These are phyloP conservation scores for Erynnis tages DNA, from an alignment of 2,888 invertebrate species.

Conservation along the genomic window DNA sequence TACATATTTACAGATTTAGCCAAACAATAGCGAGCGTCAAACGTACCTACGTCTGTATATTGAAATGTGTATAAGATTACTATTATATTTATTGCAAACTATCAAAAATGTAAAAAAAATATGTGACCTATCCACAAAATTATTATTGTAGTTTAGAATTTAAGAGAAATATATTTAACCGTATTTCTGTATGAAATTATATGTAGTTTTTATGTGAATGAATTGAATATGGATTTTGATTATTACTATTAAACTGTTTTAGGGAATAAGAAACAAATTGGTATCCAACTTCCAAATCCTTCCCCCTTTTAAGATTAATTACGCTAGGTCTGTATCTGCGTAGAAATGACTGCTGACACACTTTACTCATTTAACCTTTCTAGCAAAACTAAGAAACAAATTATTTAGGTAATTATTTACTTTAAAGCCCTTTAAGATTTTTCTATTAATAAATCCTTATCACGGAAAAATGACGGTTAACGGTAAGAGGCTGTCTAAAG, in stretches of 20 bases:
- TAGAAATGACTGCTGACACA: too few species aligned
- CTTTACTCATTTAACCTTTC: too few species aligned
- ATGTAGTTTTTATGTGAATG: slow-evolving; percentile 81
- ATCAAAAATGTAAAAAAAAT: slow-evolving; percentile 75
- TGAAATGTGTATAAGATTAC: slow-evolving; percentile 65
- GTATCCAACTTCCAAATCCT: slow-evolving; percentile 48
- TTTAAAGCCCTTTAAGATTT: too few species aligned
- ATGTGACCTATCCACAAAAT: slow-evolving; percentile 62
- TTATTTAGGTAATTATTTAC: too few species aligned
- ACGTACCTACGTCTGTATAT: slow-evolving; percentile 50
- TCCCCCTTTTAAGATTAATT: too few species aligned
- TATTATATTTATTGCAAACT: slow-evolving; percentile 68
- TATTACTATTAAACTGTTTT: slow-evolving; percentile 65
- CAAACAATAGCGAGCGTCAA: slow-evolving; percentile 52
- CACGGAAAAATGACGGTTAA: too few species aligned
- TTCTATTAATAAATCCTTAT: too few species aligned
- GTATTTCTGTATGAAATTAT: slow-evolving; percentile 82
- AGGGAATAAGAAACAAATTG: slow-evolving; percentile 49
- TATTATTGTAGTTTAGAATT: slow-evolving; percentile 73
- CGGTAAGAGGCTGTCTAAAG: too few species aligned
- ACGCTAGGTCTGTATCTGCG: too few species aligned
- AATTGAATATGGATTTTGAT: slow-evolving; percentile 77
- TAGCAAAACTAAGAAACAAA: too few species aligned
- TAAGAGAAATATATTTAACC: slow-evolving; percentile 81
- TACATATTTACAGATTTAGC: slow-evolving; percentile 65